Evolutionary conservation across 2,888 invertebrate species (phyloP).

Genomic region (Pachymerium ferrugineum): DNA sequence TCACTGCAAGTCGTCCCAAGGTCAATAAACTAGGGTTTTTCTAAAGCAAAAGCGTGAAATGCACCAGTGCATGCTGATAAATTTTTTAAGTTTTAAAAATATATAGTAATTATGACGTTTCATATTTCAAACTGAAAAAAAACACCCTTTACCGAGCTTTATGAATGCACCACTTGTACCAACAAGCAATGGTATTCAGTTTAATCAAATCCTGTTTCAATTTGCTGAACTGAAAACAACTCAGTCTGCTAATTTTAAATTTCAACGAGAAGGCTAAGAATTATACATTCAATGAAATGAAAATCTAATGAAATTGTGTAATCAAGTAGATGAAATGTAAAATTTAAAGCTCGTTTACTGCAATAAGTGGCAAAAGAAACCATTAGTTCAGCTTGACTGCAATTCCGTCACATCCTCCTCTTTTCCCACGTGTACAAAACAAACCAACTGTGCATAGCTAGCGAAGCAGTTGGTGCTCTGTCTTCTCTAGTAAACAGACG

Average conservation of each 20-base stretch:
- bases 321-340: background rate
- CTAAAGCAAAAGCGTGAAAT: no score
- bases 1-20: background rate
- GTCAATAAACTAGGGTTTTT: background rate
- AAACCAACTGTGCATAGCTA: background rate
- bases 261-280: background rate
- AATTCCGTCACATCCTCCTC: background rate
- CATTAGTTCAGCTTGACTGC: background rate
- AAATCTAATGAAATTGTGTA: no score
- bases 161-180: no score
- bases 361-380: background rate
- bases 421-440: conserved; percentile 2
- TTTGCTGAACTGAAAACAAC: no score
- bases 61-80: no score
- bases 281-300: background rate
- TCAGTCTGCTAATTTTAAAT: no score
- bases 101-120: no score
- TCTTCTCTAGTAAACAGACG: background rate
- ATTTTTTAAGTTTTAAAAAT: no score
- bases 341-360: background rate
- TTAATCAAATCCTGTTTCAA: no score
- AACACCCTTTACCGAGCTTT: no score
- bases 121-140: no score
- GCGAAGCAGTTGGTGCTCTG: background rate
- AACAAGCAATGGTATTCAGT: no score